Percentiles rank a stretch among this genome's conserved stretches.
Conservation (phyloP, 1,140 invertebrate genomes). For the Kradibia gibbosae region DNA sequence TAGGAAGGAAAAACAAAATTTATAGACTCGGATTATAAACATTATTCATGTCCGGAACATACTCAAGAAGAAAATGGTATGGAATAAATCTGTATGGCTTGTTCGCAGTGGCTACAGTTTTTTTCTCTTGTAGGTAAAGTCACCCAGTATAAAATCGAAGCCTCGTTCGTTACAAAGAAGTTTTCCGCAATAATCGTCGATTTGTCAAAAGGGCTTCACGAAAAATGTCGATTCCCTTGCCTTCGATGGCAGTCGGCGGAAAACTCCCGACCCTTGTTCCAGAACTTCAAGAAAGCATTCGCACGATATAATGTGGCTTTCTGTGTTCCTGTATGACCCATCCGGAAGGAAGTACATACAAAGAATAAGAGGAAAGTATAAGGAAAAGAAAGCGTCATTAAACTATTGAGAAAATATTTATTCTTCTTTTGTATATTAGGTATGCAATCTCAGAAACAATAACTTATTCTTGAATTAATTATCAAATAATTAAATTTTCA, state of each 20-base stretch:
- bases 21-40: constrained; percentile 46
- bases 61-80: constrained; percentile 40
- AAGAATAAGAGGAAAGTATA: not conserved
- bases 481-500: too few species aligned
- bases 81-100: constrained; percentile 43
- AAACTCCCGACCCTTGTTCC: constrained; percentile 61
- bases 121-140: not conserved
- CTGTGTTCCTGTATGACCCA: constrained; percentile 62
- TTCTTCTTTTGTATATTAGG: too few species aligned
- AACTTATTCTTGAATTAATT: too few species aligned
- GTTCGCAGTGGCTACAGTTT: not conserved
- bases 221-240: constrained; percentile 57
- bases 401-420: too few species aligned
- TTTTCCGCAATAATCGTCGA: constrained; percentile 68
- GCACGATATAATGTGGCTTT: constrained; percentile 61
- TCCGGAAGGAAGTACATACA: too few species aligned
- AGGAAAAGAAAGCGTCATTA: constrained; percentile 13
- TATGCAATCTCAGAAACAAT: too few species aligned
- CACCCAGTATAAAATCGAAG: not conserved
- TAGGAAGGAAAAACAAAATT: not conserved
- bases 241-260: constrained; percentile 69
- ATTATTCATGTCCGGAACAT: constrained; percentile 50
- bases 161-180: constrained; percentile 61
- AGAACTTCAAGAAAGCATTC: constrained; percentile 12
- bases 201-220: constrained; percentile 69